A percentile compares a stretch with the other conserved stretches of the same genome.
These are phyloP conservation scores for Trichogramma pretiosum DNA, from an alignment of 1,140 invertebrate species.

Conservation along the genomic window DNA sequence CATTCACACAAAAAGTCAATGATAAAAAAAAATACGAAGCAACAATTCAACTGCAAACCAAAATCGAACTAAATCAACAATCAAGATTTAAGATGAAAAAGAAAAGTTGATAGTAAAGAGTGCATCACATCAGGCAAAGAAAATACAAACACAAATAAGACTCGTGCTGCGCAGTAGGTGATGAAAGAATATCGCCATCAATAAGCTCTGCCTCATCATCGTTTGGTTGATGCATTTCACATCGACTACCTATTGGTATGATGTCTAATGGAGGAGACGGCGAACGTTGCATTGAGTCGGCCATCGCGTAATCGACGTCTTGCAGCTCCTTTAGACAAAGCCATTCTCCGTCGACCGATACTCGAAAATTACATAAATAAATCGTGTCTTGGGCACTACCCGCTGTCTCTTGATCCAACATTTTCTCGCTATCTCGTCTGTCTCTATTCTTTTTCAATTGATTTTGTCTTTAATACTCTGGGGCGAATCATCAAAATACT, in stretches of 20 bases:
- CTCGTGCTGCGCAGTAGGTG: conserved; percentile 43
- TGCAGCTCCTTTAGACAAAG: conserved; percentile 90
- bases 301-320: conserved; percentile 72
- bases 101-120: no score
- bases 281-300: conserved; percentile 55
- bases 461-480: no score
- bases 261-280: conserved; percentile 44
- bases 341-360: conserved; percentile 95
- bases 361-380: conserved; percentile 93
- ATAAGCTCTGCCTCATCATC: conserved; percentile 32
- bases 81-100: no score
- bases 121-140: no score
- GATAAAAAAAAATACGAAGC: no score
- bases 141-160: conserved; percentile 44
- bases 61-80: no score
- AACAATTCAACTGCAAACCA: no score
- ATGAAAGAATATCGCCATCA: conserved; percentile 37
- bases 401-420: conserved; percentile 60
- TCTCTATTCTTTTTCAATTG: no score
- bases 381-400: conserved; percentile 92
- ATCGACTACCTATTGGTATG: conserved; percentile 34
- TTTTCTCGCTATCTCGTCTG: no score
- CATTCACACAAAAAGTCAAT: no score
- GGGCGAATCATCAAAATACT: no score
- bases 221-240: conserved; percentile 23